These are phyloP conservation scores for Periplaneta americana DNA, from an alignment of 1,140 invertebrate genomes.

Conservation along the genomic window DNA sequence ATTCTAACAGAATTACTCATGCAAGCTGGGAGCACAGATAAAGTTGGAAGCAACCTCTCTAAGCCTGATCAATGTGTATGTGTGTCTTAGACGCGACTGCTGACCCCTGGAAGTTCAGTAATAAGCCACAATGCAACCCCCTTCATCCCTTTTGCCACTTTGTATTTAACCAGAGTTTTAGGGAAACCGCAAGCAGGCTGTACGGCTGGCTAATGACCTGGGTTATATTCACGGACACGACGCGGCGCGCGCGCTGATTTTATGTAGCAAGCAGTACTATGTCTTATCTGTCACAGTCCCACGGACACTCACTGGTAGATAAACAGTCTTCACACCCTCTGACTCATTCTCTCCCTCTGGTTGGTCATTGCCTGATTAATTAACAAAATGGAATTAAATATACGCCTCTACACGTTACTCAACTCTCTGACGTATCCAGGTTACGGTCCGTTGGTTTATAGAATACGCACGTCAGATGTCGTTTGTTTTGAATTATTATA, in stretches of 20 bases:
- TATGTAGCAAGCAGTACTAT: not conserved
- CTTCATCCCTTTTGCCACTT: no score
- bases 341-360: not conserved
- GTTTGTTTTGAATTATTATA: no score
- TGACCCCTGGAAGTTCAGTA: not conserved
- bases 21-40: no score
- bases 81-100: no score
- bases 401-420: no score
- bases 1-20: no score
- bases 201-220: not conserved
- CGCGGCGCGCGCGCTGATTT: not conserved
- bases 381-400: no score
- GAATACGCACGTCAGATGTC: no score
- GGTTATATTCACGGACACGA: not conserved
- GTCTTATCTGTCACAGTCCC: not conserved
- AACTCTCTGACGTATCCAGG: no score
- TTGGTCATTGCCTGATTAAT: not conserved
- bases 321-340: not conserved
- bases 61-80: no score
- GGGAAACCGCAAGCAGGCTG: not conserved
- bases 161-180: not conserved
- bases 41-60: no score
- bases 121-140: not conserved
- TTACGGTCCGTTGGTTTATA: no score
- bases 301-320: not conserved